Base-by-base conservation (phyloP, 1,140 invertebrate genomes). In the Drosophila kepulauana region DNA sequence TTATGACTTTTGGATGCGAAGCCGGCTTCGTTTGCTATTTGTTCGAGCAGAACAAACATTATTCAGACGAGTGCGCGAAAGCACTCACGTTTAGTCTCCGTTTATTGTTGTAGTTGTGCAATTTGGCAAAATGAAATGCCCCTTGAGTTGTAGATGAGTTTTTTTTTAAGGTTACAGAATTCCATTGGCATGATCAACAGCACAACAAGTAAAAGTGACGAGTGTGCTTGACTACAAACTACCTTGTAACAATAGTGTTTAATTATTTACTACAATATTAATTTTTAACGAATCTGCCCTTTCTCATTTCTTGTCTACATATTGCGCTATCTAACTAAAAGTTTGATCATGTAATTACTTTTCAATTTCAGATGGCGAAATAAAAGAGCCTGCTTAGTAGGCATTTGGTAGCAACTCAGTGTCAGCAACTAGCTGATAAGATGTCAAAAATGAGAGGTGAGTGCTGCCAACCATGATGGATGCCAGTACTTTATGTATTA, bases 401-500 rank as follows among this genome's bases (percentile, higher is more conserved):
- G 58, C 35, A 57, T 15, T 46, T 67, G 75, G 56, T 67, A 73
- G 62, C 64, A 25, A 74, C 49, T 74, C 33, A 49, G 30, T 16
- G 16, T 1, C 8, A 61, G 35, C 8, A 61, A 28, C 11, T 43
- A 20, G 45, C 45, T 28, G 46, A 45, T 4, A 76, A 61, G 33
- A 87, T 89, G 85, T 85, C 85, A 8, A 89, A 89, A 85, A 81
- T 89, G 66, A 81, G 85, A 88, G 85, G 85, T 88, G 81, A 49
- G 15, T 7, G n/a, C 4, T 46, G 11, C 8, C 4, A n/a, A 28
- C 51, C 15, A 25, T 25, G 10, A 10, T 69, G 33, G n/a, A 51
- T 51, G 8, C 5, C 11, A 51, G 28, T 20, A 7, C 11, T 38
- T 48, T 1, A 48, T 8, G 0, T 51, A 30, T 0, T 11, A 8